A percentile compares a stretch with the other conserved stretches of the same genome.
phyloP scores from a whole-genome alignment of 2,113 vertebrate species.

The Glaucidium brasilianum region DNA sequence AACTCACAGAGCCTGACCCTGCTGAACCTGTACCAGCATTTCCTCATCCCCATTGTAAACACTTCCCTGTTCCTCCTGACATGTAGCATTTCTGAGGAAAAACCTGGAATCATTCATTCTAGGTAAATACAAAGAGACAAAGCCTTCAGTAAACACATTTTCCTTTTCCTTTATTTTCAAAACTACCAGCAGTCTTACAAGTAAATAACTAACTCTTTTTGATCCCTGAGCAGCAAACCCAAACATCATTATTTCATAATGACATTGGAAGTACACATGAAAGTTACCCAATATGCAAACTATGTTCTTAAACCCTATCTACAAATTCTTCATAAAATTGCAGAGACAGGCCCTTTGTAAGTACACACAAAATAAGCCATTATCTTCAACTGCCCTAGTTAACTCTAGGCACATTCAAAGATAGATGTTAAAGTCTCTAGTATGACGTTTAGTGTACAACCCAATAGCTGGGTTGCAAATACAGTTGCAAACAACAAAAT shows the following conservation, averaged over 20 bases:
- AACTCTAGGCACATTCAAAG: neutral
- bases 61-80: slow-evolving; percentile 38
- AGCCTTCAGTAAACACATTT: neutral
- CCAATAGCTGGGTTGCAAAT: neutral
- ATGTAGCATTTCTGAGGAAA: neutral
- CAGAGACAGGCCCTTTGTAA: neutral
- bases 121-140: neutral
- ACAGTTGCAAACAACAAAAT: neutral
- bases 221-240: neutral
- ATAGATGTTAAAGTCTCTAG: neutral
- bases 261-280: neutral
- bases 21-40: slow-evolving; percentile 31
- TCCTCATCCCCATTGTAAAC: slow-evolving; percentile 46
- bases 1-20: slow-evolving; percentile 63
- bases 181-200: neutral
- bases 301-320: neutral
- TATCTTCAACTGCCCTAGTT: neutral
- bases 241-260: neutral
- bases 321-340: neutral
- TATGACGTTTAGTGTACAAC: neutral
- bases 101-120: neutral
- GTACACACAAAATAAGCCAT: neutral
- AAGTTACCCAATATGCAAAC: neutral
- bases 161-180: neutral
- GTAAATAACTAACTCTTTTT: neutral